Evolutionary conservation across 1,140 invertebrate species (phyloP), one percentile per base, ranked within the genome.

Genomic region (Micrasema longulum): DNA sequence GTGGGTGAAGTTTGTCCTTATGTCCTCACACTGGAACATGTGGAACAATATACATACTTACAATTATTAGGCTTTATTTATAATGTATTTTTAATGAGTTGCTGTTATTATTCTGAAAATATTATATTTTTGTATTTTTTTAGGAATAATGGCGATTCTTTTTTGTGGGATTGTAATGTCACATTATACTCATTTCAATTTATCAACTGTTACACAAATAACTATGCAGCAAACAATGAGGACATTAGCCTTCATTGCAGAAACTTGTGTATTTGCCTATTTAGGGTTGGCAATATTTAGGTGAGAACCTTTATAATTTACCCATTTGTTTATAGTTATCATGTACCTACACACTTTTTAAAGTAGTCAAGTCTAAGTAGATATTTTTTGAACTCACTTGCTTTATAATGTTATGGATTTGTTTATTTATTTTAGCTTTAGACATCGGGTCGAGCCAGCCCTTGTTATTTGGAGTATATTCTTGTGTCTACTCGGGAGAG

Each of bases 91-190:
- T n/a, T n/a, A n/a, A n/a, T n/a, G n/a, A n/a, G n/a, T n/a, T n/a
- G n/a, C n/a, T n/a, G n/a, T n/a, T n/a, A n/a, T n/a, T n/a, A n/a
- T n/a, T n/a, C n/a, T n/a, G n/a, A n/a, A n/a, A n/a, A n/a, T n/a
- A n/a, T n/a, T n/a, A n/a, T n/a, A n/a, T n/a, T n/a, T n/a, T n/a
- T n/a, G n/a, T n/a, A n/a, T 75, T 77, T 74, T 87, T 87, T 73
- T 85, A 93, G 96, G 97, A 69, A 99, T 99, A 45, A 99, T 99
- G 98, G 97, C 98, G 12, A 99, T 99, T 78, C 85, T 99, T 70
- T 99, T 99, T 80, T 98, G 97, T 87, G 98, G 97, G 1, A 97
- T 99, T 79, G 97, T 98, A 0, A 99, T 99, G 98, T 99, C 97
- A 0, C 98, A 99, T 82, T 99, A 99, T 79, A 99, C 97, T 14